These are phyloP conservation scores for Eurytoma adleriae DNA, from an alignment of 2,888 invertebrate species.

Conservation along the genomic window DNA sequence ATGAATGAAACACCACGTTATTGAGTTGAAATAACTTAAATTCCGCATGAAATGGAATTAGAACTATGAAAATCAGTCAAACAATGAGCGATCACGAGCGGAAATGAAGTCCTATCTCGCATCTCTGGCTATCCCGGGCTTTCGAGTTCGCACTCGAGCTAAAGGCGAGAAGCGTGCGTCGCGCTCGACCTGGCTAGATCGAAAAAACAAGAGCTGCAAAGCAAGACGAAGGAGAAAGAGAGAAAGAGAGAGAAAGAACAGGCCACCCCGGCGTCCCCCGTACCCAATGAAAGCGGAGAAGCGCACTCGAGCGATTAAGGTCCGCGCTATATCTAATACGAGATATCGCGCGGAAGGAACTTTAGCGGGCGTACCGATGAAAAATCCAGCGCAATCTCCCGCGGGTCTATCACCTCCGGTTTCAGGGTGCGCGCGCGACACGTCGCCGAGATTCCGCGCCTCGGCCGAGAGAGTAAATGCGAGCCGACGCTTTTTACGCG, in stretches of 20 bases:
- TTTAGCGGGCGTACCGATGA: background rate
- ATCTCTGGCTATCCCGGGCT: background rate
- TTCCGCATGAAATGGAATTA: background rate
- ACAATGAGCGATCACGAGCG: background rate
- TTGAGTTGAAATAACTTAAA: too few species aligned
- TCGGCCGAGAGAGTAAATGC: conserved; percentile 52
- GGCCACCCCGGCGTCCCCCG: too few species aligned
- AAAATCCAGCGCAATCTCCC: conserved; percentile 1
- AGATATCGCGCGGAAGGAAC: conserved; percentile 16
- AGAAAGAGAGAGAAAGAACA: background rate
- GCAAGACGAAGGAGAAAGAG: background rate
- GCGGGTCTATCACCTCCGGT: background rate
- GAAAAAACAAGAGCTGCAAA: background rate
- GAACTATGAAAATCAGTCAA: conserved; percentile 4
- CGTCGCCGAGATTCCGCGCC: conserved; percentile 50
- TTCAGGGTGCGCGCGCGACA: conserved; percentile 42
- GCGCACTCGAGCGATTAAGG: conserved; percentile 44
- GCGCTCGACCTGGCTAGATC: background rate
- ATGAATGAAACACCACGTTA: too few species aligned
- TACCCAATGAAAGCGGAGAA: conserved; percentile 2
- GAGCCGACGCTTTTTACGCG: conserved; percentile 45
- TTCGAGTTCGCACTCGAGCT: background rate
- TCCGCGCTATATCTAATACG: background rate
- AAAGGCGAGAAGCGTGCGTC: background rate
- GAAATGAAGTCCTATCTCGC: too few species aligned